phyloP scores from a whole-genome alignment of 2,113 vertebrate genomes.

The Rhineura floridana region DNA sequence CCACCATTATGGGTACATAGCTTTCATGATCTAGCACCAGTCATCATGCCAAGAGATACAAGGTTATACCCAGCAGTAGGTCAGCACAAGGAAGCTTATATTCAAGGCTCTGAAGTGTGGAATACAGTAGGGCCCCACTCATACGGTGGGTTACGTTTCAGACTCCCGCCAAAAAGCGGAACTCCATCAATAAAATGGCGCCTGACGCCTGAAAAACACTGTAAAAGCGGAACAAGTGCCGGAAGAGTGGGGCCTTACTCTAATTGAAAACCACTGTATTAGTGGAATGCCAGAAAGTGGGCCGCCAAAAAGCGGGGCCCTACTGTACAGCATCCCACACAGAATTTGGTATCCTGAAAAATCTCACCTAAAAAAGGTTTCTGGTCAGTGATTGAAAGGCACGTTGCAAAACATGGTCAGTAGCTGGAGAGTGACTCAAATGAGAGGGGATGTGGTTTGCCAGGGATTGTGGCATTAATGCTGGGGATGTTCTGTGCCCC shows the following conservation, averaged over 20 bases:
- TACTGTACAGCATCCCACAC: no score
- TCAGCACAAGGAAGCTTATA: background rate
- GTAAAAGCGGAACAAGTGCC: no score
- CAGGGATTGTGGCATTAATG: background rate
- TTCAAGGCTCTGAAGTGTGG: background rate
- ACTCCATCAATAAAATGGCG: no score
- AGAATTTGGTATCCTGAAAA: background rate
- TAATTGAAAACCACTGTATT: no score
- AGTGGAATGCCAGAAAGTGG: no score
- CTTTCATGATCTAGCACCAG: background rate
- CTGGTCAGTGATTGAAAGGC: background rate
- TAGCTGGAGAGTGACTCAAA: background rate
- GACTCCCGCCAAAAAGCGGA: no score
- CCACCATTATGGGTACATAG: background rate
- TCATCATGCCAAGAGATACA: background rate
- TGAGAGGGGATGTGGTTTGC: background rate
- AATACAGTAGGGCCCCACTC: no score
- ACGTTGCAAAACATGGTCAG: background rate
- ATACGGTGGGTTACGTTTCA: no score
- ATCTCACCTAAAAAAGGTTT: background rate
- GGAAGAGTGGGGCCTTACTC: no score
- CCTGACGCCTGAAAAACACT: no score
- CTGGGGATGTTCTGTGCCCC: background rate
- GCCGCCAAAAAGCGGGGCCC: no score
- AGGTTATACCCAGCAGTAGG: background rate